Evolutionary conservation across 2,888 invertebrate genomes (phyloP), one percentile per base, ranked within the genome.

Genomic region (Netelia fuscicornis): DNA sequence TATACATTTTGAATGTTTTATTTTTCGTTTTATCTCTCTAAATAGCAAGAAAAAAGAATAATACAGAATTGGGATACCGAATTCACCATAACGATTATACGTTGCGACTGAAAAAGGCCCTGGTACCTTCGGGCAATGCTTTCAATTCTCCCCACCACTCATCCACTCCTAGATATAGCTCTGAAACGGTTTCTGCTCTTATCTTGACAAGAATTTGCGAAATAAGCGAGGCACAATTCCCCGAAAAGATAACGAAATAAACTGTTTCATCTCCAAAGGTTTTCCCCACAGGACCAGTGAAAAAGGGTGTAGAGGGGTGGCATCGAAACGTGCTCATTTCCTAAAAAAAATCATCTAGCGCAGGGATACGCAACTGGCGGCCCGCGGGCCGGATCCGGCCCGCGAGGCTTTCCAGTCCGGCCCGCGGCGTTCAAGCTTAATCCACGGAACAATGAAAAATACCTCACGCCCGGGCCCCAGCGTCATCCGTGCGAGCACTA

Each of bases 221-320:
- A 76, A 82, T 79, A 82, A 82, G 71, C 48, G 64, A n/a, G 62
- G 30, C 58, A 67, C 42, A 58, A 74, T 65, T 54, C 13, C 62
- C 44, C n/a, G 13, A 76, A 79, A 76, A 75, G 82, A 85, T 85
- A 85, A 85, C 79, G 82, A 82, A 82, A 85, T 76, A 82, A 74
- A 85, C 79, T 75, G 58, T 62, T 17, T 67, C 71, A 42, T 54
- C 64, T 68, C 75, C 60, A 10, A 75, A 52, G 54, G 52, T 82
- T 74, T 65, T 25, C 48, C 70, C 37, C 10, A 17, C 68, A 54
- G 2, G 11, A 17, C 75, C 48, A 8, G 54, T 68, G 62, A 54
- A 44, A 42, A 30, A 42, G 20, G 20, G 10, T 11, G 6, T 42
- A 11, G 60, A 52, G 72, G 80, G 60, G 42, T 72, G 67, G 71